Evolutionary conservation across 1,140 invertebrate genomes (phyloP).

Genomic region (Nixonia krombeini): DNA sequence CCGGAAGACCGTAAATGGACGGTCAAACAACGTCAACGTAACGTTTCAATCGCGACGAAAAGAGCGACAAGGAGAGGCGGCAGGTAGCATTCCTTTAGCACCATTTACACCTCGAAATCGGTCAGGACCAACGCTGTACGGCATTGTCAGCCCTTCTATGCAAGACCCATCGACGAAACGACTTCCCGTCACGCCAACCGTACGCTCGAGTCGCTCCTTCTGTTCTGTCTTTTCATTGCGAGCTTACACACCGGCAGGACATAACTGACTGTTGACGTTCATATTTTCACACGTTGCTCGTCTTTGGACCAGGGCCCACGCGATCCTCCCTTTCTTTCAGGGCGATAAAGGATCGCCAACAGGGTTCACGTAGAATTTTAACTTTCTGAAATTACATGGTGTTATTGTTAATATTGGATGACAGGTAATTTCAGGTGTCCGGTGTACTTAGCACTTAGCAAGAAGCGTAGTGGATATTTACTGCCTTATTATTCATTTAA

Average conservation of each 20-base stretch:
- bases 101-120: constrained; percentile 54
- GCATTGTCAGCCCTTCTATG: constrained; percentile 33
- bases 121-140: constrained; percentile 26
- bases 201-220: constrained; percentile 32
- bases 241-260: constrained; percentile 20
- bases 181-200: constrained; percentile 60
- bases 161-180: constrained; percentile 51
- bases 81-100: constrained; percentile 51
- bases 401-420: too few relatives aligned
- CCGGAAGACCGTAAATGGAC: constrained; percentile 28
- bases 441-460: too few relatives aligned
- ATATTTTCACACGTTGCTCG: constrained; percentile 35
- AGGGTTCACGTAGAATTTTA: too few relatives aligned
- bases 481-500: too few relatives aligned
- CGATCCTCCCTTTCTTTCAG: too few relatives aligned
- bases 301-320: background rate
- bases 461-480: too few relatives aligned
- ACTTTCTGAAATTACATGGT: too few relatives aligned
- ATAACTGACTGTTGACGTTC: constrained; percentile 42
- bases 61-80: constrained; percentile 7
- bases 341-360: too few relatives aligned
- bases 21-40: constrained; percentile 45
- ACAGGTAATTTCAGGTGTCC: too few relatives aligned
- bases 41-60: constrained; percentile 38
- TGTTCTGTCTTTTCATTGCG: constrained; percentile 36